Evolutionary conservation across 2,797 vertebrate species (phyloP).

Genomic region (Hippocampus kuda): DNA sequence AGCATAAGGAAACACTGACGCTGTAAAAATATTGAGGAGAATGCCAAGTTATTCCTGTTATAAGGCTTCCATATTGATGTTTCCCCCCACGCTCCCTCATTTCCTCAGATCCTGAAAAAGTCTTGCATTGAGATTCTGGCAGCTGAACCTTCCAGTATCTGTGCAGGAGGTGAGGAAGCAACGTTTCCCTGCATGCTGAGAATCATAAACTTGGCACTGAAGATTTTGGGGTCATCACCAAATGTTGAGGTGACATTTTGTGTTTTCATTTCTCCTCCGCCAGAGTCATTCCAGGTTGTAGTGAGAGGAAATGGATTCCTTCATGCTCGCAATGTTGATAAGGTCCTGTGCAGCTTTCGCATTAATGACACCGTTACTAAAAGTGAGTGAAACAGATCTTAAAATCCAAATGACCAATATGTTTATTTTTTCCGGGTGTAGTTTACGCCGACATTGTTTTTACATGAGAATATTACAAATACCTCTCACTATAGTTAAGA

Average conservation of each 20-base stretch:
- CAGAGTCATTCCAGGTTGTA: constrained; percentile 93
- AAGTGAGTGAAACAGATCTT: constrained; percentile 70
- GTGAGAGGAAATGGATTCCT: constrained; percentile 94
- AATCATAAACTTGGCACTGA: neutral
- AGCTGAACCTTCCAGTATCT: constrained; percentile 94
- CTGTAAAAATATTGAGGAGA: neutral
- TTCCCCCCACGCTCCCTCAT: constrained; percentile 14
- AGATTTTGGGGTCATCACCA: neutral
- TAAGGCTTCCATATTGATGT: constrained; percentile 2
- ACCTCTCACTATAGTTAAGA: neutral
- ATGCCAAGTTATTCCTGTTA: constrained; percentile 2
- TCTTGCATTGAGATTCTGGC: constrained; percentile 98
- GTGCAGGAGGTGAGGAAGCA: constrained; percentile 82
- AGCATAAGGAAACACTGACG: neutral
- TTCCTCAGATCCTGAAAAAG: constrained; percentile 85
- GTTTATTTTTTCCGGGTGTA: neutral
- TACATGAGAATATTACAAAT: neutral
- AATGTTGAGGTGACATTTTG: neutral
- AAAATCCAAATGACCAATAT: neutral
- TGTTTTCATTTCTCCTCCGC: constrained; percentile 12
- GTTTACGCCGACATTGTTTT: neutral
- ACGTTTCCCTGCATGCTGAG: neutral
- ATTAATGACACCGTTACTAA: constrained; percentile 89
- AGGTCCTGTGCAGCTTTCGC: constrained; percentile 93
- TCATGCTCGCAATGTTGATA: constrained; percentile 82